Evolutionary conservation across 2,113 vertebrate species (phyloP).

Genomic region (Cavia porcellus): DNA sequence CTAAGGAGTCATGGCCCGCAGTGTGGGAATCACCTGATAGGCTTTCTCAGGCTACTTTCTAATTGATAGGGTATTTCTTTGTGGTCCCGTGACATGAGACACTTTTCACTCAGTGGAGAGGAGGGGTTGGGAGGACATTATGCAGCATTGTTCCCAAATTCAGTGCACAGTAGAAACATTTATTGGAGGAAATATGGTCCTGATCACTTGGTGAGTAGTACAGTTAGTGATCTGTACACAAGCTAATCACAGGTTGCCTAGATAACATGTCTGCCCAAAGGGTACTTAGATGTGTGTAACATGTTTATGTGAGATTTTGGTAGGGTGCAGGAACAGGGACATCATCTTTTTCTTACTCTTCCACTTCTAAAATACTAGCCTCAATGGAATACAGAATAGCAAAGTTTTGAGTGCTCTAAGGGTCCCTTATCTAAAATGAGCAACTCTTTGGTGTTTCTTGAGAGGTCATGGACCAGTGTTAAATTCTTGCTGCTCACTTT

Average conservation of each 20-base stretch:
- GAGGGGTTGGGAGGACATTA: not conserved
- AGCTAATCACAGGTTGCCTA: not conserved
- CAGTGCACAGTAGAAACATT: not conserved
- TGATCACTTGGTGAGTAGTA: not conserved
- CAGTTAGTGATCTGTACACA: not conserved
- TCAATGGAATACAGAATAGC: not conserved
- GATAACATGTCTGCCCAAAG: not conserved
- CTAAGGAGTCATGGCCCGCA: not conserved
- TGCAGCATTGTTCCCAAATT: not conserved
- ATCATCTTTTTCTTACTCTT: not conserved
- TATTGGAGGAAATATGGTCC: not conserved
- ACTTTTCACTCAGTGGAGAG: not conserved
- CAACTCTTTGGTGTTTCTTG: not conserved
- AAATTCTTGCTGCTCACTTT: not conserved
- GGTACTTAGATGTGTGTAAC: conserved; percentile 1
- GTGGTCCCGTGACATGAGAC: not conserved
- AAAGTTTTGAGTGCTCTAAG: not conserved
- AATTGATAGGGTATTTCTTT: not conserved
- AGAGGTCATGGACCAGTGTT: not conserved
- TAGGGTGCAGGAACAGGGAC: not conserved
- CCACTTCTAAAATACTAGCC: not conserved
- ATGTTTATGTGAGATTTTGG: not conserved
- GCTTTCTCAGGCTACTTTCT: not conserved
- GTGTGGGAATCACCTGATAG: not conserved
- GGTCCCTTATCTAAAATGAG: not conserved